phyloP scores from a whole-genome alignment of 2,888 invertebrate genomes.

The Tipula confusa region DNA sequence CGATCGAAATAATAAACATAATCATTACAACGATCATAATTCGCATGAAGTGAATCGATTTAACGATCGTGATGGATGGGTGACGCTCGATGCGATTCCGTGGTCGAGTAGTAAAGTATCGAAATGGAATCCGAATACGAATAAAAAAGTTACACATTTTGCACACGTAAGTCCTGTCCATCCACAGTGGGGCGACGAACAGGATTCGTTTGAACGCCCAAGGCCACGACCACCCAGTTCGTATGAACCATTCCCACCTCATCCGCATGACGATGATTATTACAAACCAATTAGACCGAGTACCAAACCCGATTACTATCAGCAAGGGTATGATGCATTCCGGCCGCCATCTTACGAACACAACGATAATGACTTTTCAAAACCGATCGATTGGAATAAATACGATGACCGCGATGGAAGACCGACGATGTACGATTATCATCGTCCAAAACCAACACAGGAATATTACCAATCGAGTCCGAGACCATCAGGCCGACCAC shows the following conservation, averaged over 20 bases:
- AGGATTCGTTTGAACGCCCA: constrained; percentile 43
- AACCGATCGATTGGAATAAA: not conserved
- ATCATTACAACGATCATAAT: constrained; percentile 40
- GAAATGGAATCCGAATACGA: constrained; percentile 66
- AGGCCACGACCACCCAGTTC: constrained; percentile 47
- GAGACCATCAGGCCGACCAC: not conserved
- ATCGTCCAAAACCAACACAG: constrained; percentile 4
- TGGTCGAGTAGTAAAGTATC: constrained; percentile 78
- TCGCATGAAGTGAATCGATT: constrained; percentile 48
- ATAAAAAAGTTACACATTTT: constrained; percentile 35
- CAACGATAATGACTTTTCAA: not conserved
- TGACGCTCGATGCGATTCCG: constrained; percentile 69
- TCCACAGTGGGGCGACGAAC: not conserved
- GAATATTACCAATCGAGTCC: not conserved
- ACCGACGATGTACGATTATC: constrained; percentile 29
- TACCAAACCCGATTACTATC: constrained; percentile 40
- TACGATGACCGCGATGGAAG: not conserved
- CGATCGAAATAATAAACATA: constrained; percentile 46
- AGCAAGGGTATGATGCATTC: constrained; percentile 50
- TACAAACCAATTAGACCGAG: constrained; percentile 50
- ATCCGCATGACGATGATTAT: constrained; percentile 40
- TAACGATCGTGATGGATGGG: constrained; percentile 71
- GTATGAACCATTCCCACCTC: constrained; percentile 50
- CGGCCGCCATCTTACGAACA: constrained; percentile 29
- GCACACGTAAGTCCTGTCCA: not conserved